Base-by-base conservation (phyloP, 2,113 vertebrate species). In the Coryphaenoides rupestris region DNA sequence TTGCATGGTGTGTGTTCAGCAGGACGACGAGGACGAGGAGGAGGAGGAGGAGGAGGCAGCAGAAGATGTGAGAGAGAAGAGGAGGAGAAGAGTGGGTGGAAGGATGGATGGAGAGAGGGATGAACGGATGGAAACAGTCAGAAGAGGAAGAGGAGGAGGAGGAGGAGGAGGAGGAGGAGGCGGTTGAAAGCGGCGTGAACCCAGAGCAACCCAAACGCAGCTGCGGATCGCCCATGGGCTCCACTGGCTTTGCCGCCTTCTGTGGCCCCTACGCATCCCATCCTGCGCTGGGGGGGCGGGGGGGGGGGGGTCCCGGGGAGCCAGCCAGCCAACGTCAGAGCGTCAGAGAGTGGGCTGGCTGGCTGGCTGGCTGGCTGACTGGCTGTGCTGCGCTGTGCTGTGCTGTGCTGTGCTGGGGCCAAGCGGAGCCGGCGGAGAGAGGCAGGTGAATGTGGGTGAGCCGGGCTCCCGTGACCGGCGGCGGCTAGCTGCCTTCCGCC, bases 201-300 rank as follows among this genome's bases (percentile, higher is more conserved):
- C 74, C 57, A 21, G 75, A 81, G 79, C 77, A 88, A 89, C 87
- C 85, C 86, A 89, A n/a, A 89, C 84, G 71, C 89, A 91, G 88
- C 89, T 90, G 89, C 73, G 83, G 86, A 91, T 89, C 72, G 89
- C 91, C n/a, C 88, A 88, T 75, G 80, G 88, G 89, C 88, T 84
- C 82, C 82, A 87, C 82, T 86, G 75, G 80, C 80, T n/a, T n/a
- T 87, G 83, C 79, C 75, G 76, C 87, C 81, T 83, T 82, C 81
- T 63, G 72, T 75, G 83, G 75, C 81, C 82, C 80, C 70, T 58
- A 72, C 73, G 70, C 77, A 75, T 77, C 72, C 59, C 80, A 70
- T 80, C 76, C n/a, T n/a, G n/a, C n/a, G n/a, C n/a, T n/a, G n/a
- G n/a, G n/a, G n/a, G n/a, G n/a, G n/a, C n/a, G n/a, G n/a, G n/a